phyloP scores from a whole-genome alignment of 2,113 vertebrate genomes.

The Toxotes chatareus region DNA sequence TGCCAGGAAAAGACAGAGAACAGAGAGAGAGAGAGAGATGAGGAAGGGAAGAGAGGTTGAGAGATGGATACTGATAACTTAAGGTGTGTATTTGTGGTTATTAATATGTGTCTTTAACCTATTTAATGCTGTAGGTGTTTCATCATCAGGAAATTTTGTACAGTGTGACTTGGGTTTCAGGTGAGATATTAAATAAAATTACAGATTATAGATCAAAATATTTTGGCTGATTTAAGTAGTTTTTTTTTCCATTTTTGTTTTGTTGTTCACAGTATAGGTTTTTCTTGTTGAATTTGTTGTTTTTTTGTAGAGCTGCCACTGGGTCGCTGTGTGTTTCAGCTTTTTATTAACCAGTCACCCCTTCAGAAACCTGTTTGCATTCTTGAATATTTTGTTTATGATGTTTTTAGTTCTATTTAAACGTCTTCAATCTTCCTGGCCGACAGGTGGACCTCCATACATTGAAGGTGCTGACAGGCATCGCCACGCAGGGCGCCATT shows the following conservation, averaged over 20 bases:
- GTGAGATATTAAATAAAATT: no score
- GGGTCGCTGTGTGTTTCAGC: no score
- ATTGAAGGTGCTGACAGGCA: slow-evolving; percentile 93
- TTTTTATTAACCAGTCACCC: neutral
- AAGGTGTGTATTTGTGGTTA: slow-evolving; percentile 13
- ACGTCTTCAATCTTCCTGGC: neutral
- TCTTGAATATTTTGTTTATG: neutral
- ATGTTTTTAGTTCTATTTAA: neutral
- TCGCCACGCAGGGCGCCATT: slow-evolving; percentile 96
- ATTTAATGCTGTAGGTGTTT: neutral
- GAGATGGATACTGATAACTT: slow-evolving; percentile 32
- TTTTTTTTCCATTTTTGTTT: neutral
- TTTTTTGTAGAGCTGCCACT: no score
- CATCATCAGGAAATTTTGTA: neutral
- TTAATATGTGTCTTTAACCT: slow-evolving; percentile 19
- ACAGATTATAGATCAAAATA: no score
- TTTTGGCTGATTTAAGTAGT: neutral
- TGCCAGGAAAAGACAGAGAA: slow-evolving; percentile 36
- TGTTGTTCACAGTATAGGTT: neutral
- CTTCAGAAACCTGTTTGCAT: neutral
- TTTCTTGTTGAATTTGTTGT: neutral
- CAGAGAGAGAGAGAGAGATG: slow-evolving; percentile 20
- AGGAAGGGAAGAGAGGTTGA: slow-evolving; percentile 19
- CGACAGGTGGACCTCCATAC: slow-evolving; percentile 95
- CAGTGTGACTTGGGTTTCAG: neutral